phyloP scores from a whole-genome alignment of 2,113 vertebrate genomes.

The Gnathonemus echidnorhynchus region DNA sequence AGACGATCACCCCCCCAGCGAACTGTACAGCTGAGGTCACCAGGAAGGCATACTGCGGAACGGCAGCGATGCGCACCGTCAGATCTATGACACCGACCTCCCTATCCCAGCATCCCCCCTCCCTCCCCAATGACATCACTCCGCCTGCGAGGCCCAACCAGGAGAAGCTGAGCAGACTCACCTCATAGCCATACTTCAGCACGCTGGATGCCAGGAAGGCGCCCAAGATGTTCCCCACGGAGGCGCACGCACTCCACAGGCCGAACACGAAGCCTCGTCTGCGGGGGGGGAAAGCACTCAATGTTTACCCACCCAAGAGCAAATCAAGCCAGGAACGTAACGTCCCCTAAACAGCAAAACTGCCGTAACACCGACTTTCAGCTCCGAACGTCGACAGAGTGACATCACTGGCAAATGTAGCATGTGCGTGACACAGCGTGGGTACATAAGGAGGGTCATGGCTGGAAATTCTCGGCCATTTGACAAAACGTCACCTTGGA shows the following conservation, averaged over 20 bases:
- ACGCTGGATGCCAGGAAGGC: constrained; percentile 89
- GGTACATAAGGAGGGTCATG: background rate
- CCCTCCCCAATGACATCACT: background rate
- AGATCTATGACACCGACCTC: background rate
- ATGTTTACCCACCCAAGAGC: background rate
- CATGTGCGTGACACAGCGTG: background rate
- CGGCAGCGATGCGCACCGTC: background rate
- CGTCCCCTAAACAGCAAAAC: background rate
- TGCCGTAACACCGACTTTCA: background rate
- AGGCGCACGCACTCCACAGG: constrained; percentile 94
- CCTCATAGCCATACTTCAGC: constrained; percentile 90
- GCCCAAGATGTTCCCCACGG: constrained; percentile 91
- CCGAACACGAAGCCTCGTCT: constrained; percentile 92
- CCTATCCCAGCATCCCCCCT: background rate
- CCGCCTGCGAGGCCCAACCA: background rate
- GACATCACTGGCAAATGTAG: background rate
- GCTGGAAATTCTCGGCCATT: background rate
- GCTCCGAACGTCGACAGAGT: background rate
- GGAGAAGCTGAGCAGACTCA: constrained; percentile 32
- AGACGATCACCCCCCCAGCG: constrained; percentile 85
- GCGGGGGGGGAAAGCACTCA: constrained; percentile 13
- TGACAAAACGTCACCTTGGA: background rate
- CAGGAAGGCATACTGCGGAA: constrained; percentile 84
- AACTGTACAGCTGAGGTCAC: constrained; percentile 91
- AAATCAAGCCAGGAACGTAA: background rate